phyloP scores from a whole-genome alignment of 2,888 invertebrate genomes.

The Trileptium ribeirensis region DNA sequence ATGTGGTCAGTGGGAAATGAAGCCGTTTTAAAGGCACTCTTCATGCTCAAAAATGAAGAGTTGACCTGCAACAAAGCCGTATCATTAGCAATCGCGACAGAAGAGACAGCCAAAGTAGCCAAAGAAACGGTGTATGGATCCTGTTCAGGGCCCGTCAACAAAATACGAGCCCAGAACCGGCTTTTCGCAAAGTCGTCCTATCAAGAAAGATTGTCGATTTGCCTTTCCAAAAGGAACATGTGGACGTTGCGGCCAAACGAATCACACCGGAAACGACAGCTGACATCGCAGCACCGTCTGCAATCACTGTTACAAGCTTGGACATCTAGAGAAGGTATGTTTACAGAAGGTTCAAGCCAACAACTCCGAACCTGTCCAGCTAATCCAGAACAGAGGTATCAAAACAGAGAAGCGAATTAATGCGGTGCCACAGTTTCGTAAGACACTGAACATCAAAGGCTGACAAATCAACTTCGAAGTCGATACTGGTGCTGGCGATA shows the following conservation, averaged over 20 bases:
- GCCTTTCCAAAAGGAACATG: too few species aligned
- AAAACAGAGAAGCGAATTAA: neutral
- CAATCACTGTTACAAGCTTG: neutral
- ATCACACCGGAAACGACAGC: neutral
- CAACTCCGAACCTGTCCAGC: too few species aligned
- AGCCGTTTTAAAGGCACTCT: slow-evolving; percentile 29
- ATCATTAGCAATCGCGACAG: slow-evolving; percentile 33
- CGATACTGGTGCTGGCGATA: slow-evolving; percentile 21
- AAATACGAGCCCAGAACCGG: too few species aligned
- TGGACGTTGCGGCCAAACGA: neutral
- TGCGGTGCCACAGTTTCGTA: slow-evolving; percentile 19
- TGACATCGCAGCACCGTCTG: neutral
- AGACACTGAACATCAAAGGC: slow-evolving; percentile 16
- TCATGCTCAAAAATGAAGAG: slow-evolving; percentile 33
- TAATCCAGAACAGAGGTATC: too few species aligned
- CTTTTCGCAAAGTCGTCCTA: too few species aligned
- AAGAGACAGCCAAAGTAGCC: slow-evolving; percentile 29
- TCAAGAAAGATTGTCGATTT: too few species aligned
- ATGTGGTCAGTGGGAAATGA: slow-evolving; percentile 30
- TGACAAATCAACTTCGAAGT: slow-evolving; percentile 20
- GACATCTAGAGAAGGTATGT: slow-evolving; percentile 8
- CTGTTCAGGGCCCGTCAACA: too few species aligned
- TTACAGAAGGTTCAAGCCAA: too few species aligned
- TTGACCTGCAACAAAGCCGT: slow-evolving; percentile 28
- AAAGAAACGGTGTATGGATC: neutral